Conservation (phyloP, 2,113 vertebrate genomes). For the Garra rufa region DNA sequence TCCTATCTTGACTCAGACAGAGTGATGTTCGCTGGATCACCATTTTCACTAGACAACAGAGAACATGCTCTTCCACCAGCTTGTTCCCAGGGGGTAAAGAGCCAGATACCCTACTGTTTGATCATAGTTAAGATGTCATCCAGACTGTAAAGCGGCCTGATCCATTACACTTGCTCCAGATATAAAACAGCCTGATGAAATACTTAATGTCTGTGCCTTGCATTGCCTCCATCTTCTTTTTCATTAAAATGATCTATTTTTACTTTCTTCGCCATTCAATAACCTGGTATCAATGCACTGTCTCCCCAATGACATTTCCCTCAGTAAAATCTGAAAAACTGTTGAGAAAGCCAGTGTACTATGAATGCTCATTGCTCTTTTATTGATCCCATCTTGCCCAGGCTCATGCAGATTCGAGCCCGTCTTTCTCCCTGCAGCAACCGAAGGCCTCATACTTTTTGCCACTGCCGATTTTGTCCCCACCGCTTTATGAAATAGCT, state of each 20-base stretch:
- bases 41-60: slow-evolving; percentile 27
- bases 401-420: slow-evolving; percentile 41
- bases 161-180: slow-evolving; percentile 23
- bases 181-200: slow-evolving; percentile 37
- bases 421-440: not conserved
- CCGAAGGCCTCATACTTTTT: not conserved
- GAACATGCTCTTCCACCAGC: slow-evolving; percentile 9
- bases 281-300: slow-evolving; percentile 45
- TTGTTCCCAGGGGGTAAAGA: slow-evolving; percentile 17
- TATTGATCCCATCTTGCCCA: slow-evolving; percentile 42
- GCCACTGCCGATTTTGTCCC: not conserved
- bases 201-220: slow-evolving; percentile 30
- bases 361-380: slow-evolving; percentile 41
- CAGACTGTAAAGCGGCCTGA: slow-evolving; percentile 39
- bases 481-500: slow-evolving; percentile 1
- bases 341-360: slow-evolving; percentile 45
- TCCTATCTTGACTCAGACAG: not conserved
- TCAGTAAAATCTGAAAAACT: slow-evolving; percentile 37
- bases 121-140: slow-evolving; percentile 20
- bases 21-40: not conserved
- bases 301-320: slow-evolving; percentile 45
- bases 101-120: slow-evolving; percentile 27
- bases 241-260: slow-evolving; percentile 53
- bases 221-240: slow-evolving; percentile 45
- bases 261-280: slow-evolving; percentile 44